Conservation (phyloP, 2,888 invertebrate genomes). For the Thymelicus acteon region DNA sequence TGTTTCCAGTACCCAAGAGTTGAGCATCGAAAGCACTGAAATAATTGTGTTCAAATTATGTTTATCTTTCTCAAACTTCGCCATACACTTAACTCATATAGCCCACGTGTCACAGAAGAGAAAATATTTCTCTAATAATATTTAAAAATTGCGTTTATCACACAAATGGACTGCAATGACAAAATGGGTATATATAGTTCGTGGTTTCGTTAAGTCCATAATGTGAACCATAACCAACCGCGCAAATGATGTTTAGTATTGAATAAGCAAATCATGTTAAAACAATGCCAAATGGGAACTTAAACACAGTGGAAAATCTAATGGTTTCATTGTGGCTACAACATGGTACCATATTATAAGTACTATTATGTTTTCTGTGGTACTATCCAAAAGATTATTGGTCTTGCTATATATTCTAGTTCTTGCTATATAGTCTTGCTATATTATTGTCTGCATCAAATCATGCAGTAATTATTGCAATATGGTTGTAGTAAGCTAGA, state of each 20-base stretch:
- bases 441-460: not conserved
- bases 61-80: not conserved
- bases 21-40: constrained; percentile 72
- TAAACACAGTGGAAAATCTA: no score
- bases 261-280: not conserved
- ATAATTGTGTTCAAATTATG: constrained; percentile 35
- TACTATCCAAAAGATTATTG: no score
- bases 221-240: not conserved
- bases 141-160: no score
- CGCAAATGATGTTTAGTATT: not conserved
- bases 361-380: no score
- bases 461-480: not conserved
- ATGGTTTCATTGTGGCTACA: no score
- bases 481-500: not conserved
- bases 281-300: no score
- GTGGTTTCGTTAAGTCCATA: no score
- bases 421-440: not conserved
- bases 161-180: no score
- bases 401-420: not conserved
- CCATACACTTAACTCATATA: not conserved
- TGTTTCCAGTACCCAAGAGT: constrained; percentile 60
- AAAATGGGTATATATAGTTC: no score
- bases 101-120: no score
- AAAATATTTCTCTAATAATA: no score
- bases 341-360: no score